phyloP scores from a whole-genome alignment of 2,113 vertebrate species.

The Telmatochromis sp. region DNA sequence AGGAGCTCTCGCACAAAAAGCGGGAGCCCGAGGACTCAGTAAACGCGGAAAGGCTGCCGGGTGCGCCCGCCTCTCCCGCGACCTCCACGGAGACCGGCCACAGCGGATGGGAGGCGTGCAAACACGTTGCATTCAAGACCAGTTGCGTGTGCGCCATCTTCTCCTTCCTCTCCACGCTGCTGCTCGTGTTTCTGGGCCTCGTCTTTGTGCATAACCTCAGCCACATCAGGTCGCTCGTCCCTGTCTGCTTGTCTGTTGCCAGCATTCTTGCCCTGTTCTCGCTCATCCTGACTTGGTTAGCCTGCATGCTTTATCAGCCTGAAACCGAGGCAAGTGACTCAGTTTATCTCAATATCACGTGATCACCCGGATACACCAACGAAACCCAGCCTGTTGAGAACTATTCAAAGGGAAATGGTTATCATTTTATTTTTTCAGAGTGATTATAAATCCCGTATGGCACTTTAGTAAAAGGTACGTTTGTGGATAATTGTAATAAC shows the following conservation, averaged over 20 bases:
- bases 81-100: slow-evolving; percentile 20
- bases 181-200: slow-evolving; percentile 27
- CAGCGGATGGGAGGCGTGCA: slow-evolving; percentile 72
- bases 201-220: slow-evolving; percentile 3
- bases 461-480: neutral
- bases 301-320: neutral
- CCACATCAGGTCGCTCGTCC: neutral
- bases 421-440: neutral
- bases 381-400: neutral
- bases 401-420: neutral
- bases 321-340: neutral
- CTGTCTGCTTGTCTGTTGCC: neutral
- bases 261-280: slow-evolving; percentile 13
- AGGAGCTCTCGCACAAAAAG: slow-evolving; percentile 40
- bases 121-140: slow-evolving; percentile 68
- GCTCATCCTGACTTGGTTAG: slow-evolving; percentile 8
- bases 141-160: slow-evolving; percentile 74
- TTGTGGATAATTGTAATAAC: neutral
- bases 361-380: neutral
- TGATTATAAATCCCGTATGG: neutral
- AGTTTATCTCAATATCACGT: neutral
- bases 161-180: neutral
- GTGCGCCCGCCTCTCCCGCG: slow-evolving; percentile 1
- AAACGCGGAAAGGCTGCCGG: neutral
- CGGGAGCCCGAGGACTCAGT: slow-evolving; percentile 18